These are phyloP conservation scores for Drosophila elegans DNA, from an alignment of 1,140 invertebrate species.

Conservation along the genomic window DNA sequence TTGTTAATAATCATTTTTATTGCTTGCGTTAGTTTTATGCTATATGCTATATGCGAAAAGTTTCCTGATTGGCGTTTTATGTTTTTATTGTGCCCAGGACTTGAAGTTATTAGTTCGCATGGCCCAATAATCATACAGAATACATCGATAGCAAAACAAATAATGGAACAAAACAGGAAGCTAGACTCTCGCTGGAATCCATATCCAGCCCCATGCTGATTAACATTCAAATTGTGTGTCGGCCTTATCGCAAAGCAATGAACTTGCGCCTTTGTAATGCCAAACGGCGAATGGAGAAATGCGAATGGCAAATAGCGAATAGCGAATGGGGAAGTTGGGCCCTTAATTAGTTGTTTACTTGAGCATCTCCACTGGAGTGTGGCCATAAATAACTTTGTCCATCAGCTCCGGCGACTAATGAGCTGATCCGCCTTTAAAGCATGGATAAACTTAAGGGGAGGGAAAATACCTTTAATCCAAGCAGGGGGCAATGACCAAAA, in stretches of 20 bases:
- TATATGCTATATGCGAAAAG: conserved; percentile 78
- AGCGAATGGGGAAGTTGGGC: conserved; percentile 32
- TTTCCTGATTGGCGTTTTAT: conserved; percentile 79
- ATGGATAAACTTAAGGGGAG: not conserved
- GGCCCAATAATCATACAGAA: conserved; percentile 72
- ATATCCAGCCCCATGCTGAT: conserved; percentile 53
- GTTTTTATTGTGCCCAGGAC: conserved; percentile 76
- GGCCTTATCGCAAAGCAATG: conserved; percentile 82
- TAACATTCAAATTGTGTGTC: conserved; percentile 83
- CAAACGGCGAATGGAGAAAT: conserved; percentile 31
- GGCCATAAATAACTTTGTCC: conserved; percentile 67
- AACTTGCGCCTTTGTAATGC: conserved; percentile 78
- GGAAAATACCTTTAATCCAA: conserved; percentile 41
- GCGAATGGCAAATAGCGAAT: conserved; percentile 27
- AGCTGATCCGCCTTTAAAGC: conserved; percentile 49
- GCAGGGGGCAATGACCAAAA: conserved; percentile 62
- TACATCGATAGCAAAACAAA: conserved; percentile 57
- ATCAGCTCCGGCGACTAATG: conserved; percentile 62
- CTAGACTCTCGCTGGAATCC: not conserved
- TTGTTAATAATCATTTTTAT: conserved; percentile 84
- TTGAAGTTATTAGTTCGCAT: conserved; percentile 79
- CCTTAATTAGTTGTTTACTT: conserved; percentile 81
- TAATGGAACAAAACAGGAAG: conserved; percentile 46
- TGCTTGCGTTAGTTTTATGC: conserved; percentile 79
- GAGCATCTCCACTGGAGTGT: conserved; percentile 37